phyloP scores from a whole-genome alignment of 2,113 vertebrate genomes.

The Alethe castanea region DNA sequence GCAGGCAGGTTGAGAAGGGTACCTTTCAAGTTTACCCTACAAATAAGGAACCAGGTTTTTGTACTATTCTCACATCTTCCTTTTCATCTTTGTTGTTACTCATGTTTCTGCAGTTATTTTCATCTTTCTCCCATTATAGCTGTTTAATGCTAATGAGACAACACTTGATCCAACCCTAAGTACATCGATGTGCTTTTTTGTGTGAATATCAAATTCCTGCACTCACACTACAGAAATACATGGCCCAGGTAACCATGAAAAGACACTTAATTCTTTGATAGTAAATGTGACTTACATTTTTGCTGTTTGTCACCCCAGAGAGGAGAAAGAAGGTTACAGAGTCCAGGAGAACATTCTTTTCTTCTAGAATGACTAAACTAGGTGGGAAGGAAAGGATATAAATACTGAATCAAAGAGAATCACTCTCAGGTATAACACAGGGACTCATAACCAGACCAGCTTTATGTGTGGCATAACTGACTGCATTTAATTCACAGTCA shows the following conservation, averaged over 20 bases:
- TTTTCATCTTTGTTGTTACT: conserved; percentile 27
- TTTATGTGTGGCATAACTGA: background rate
- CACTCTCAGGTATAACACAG: background rate
- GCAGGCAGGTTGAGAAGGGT: background rate
- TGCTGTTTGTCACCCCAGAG: background rate
- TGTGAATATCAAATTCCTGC: background rate
- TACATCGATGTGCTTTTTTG: background rate
- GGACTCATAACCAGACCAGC: background rate
- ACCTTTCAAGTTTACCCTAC: conserved; percentile 18
- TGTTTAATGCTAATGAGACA: conserved; percentile 1
- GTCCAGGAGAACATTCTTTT: background rate
- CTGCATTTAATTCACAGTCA: background rate
- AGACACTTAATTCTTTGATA: background rate
- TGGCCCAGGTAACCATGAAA: background rate
- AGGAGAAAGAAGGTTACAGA: background rate
- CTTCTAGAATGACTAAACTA: background rate
- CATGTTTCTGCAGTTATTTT: conserved; percentile 31
- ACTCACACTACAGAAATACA: background rate
- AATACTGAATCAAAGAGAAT: background rate
- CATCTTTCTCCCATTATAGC: background rate
- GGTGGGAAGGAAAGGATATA: background rate
- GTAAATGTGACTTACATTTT: background rate
- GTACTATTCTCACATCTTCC: background rate
- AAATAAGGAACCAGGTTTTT: background rate
- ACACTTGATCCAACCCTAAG: background rate